phyloP scores from a whole-genome alignment of 35 echinoderm and acorn worm genomes.

The Acanthaster planci region DNA sequence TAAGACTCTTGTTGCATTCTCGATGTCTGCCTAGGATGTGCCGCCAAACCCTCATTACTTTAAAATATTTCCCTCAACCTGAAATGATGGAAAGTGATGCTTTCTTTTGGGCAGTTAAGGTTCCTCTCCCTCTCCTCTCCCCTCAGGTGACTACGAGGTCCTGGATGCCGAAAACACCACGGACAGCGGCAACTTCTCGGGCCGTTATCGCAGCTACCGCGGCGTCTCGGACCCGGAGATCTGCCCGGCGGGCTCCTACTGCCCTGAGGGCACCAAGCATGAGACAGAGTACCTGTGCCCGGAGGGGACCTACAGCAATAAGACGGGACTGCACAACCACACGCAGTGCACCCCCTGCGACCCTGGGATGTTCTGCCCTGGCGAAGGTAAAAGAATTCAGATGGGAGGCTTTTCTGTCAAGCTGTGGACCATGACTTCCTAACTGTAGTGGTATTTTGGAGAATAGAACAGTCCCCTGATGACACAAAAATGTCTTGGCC shows the following conservation, averaged over 20 bases:
- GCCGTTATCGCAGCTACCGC: constrained; percentile 82
- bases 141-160: constrained; percentile 74
- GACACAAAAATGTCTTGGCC: too few species aligned
- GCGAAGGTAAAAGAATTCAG: constrained; percentile 84
- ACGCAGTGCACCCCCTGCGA: constrained; percentile 81
- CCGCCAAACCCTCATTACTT: too few species aligned
- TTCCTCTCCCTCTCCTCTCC: too few species aligned
- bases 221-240: constrained; percentile 76
- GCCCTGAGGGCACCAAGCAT: constrained; percentile 64
- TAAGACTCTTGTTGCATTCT: too few species aligned
- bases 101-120: too few species aligned
- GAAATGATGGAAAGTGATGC: too few species aligned
- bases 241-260: constrained; percentile 76
- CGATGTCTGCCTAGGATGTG: too few species aligned
- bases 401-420: too few species aligned
- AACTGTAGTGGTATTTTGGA: too few species aligned
- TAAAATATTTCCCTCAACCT: too few species aligned
- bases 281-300: constrained; percentile 80
- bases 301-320: constrained; percentile 84
- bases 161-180: constrained; percentile 89
- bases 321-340: constrained; percentile 70
- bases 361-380: constrained; percentile 90
- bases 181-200: constrained; percentile 77
- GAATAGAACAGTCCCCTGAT: too few species aligned
- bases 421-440: too few species aligned